Evolutionary conservation across 2,113 vertebrate genomes (phyloP), one percentile per base, ranked within the genome.

Genomic region (Lampris megalopsis): DNA sequence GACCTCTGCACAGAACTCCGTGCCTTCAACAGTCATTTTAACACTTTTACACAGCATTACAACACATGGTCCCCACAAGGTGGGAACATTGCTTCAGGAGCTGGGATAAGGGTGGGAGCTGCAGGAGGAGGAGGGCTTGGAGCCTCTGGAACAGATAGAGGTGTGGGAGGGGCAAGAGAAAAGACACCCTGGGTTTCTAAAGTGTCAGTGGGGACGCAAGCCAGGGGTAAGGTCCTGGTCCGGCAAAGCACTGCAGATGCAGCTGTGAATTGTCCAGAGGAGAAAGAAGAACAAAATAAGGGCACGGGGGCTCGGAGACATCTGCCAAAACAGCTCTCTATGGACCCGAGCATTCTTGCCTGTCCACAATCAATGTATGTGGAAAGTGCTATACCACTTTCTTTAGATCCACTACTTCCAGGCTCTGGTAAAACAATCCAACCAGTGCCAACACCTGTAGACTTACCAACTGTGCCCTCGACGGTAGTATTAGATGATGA

Each of bases 21-120:
- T 66, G 93, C 94, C 80, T 95, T 95, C 81, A 95, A 95, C 85
- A 94, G 88, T 69, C 94, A 95, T 84, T 94, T 94, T 68, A 94
- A 93, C 69, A 92, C 86, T 24, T 94, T 95, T 56, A 93, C 94
- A 0, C 92, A 93, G 80, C 92, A 93, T 86, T 95, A 95, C 86
- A 94, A 94, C 86, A 95, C 94, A 2, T 95, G 94, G 94, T 94
- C 94, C 80, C 94, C 81, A 64, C 93, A 84, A 78, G 89, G 77
- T 79, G 86, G 75, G 7, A 82, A 64, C n/a, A 8, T 79, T 73
- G 74, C 84, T 7, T 62, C 78, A 42, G 86, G 85, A 74, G 24
- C 67, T 38, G 83, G 72, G 6, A 40, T 65, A 52, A 79, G 67
- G n/a, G 68, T 47, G 0, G 68, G 49, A 79, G 76, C 40, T 13